These are phyloP conservation scores for Tonatia bakeri DNA, from an alignment of 2,113 vertebrate species.

Conservation along the genomic window DNA sequence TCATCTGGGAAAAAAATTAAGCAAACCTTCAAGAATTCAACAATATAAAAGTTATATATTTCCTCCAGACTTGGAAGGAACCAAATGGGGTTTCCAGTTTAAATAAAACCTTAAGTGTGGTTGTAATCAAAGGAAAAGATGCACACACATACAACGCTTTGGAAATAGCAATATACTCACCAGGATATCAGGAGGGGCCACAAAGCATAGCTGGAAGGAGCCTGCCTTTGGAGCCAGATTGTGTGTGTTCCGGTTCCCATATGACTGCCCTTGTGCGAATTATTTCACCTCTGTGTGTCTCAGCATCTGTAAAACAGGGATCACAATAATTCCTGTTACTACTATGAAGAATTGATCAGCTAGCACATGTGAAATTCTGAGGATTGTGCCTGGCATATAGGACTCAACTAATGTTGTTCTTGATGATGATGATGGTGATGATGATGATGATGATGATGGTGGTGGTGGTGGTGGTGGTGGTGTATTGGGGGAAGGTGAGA, in stretches of 20 bases:
- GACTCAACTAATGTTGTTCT: neutral
- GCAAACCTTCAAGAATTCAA: neutral
- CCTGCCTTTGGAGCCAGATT: neutral
- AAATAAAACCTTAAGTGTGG: conserved; percentile 19
- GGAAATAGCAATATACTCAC: neutral
- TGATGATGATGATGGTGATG: neutral
- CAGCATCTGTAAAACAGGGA: neutral
- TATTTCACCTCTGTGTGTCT: neutral
- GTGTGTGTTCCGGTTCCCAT: neutral
- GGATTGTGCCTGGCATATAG: neutral
- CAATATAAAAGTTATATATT: conserved; percentile 23
- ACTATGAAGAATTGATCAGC: neutral
- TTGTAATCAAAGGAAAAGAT: neutral
- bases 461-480: neutral
- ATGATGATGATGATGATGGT: neutral
- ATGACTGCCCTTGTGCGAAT: neutral
- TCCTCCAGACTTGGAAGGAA: neutral
- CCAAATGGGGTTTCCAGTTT: neutral
- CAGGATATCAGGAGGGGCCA: neutral
- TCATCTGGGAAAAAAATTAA: neutral
- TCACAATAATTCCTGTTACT: neutral
- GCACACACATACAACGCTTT: neutral
- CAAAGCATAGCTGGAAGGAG: neutral
- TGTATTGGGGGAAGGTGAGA: neutral
- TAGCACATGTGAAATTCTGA: neutral